Evolutionary conservation across 2,113 vertebrate genomes (phyloP).

Genomic region (Solea senegalensis): DNA sequence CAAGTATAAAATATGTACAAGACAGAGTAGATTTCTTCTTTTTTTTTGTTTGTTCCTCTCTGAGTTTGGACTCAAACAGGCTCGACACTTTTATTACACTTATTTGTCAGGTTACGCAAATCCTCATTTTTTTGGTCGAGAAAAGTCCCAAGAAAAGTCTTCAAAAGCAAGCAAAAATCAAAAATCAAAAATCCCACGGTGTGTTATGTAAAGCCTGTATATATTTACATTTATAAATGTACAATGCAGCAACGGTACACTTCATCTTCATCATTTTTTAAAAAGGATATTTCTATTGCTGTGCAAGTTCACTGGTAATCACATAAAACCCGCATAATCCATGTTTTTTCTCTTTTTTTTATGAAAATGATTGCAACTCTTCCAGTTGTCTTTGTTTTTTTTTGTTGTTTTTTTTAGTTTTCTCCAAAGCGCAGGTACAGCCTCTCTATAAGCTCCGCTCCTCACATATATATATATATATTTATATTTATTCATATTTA

Average conservation of each 20-base stretch:
- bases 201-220: constrained; percentile 65
- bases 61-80: constrained; percentile 42
- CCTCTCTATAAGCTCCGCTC: constrained; percentile 32
- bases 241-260: constrained; percentile 78
- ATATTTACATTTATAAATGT: constrained; percentile 73
- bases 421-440: constrained; percentile 46
- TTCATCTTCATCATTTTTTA: constrained; percentile 74
- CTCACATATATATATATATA: constrained; percentile 37
- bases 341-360: constrained; percentile 65
- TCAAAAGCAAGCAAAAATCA: constrained; percentile 51
- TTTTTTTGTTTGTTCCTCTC: constrained; percentile 21
- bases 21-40: constrained; percentile 14
- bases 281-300: constrained; percentile 80
- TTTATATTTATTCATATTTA: neutral
- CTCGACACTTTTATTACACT: constrained; percentile 25
- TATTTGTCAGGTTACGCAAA: constrained; percentile 30
- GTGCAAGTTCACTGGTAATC: constrained; percentile 88
- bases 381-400: constrained; percentile 82
- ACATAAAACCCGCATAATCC: constrained; percentile 91
- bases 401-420: neutral
- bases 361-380: constrained; percentile 87
- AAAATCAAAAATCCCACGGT: constrained; percentile 55
- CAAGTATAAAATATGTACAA: constrained; percentile 69
- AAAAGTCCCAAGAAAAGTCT: constrained; percentile 25
- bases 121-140: constrained; percentile 48